Conservation (phyloP, 2,888 invertebrate species). For the Nipponacmea schrenckii region DNA sequence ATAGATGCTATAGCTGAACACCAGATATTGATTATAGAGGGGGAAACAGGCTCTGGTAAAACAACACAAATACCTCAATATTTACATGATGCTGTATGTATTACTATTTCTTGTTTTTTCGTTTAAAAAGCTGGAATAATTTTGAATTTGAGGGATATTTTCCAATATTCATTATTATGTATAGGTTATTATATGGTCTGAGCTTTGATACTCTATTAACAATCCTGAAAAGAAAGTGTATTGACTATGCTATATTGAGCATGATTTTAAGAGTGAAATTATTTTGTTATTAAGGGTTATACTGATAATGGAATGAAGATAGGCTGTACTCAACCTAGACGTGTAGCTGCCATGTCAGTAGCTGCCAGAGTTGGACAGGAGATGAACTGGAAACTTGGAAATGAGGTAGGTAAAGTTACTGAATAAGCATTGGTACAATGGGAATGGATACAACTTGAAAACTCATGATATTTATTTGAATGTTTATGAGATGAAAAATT, state of each 20-base stretch:
- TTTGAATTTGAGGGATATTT: too few species aligned
- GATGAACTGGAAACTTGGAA: conserved; percentile 93
- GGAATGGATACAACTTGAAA: background rate
- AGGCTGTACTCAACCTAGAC: conserved; percentile 95
- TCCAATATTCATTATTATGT: too few species aligned
- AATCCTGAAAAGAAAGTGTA: too few species aligned
- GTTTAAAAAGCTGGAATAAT: too few species aligned
- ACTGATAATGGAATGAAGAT: conserved; percentile 80
- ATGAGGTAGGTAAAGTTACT: conserved; percentile 70
- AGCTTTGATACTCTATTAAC: background rate
- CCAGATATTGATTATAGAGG: conserved; percentile 91
- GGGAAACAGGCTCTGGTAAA: conserved; percentile 77
- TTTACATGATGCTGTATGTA: conserved; percentile 70
- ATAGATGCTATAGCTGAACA: conserved; percentile 83
- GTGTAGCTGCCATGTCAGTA: conserved; percentile 99
- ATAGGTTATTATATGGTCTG: too few species aligned
- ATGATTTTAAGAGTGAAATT: too few species aligned
- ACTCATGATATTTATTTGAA: background rate
- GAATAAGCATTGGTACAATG: background rate
- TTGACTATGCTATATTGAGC: too few species aligned
- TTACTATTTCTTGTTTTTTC: background rate
- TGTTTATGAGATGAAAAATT: background rate
- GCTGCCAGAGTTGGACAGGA: conserved; percentile 97
- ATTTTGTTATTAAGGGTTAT: conserved; percentile 56
- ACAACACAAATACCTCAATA: conserved; percentile 74